These are phyloP conservation scores for Eupithecia dodoneata DNA, from an alignment of 2,888 invertebrate species.

Conservation along the genomic window DNA sequence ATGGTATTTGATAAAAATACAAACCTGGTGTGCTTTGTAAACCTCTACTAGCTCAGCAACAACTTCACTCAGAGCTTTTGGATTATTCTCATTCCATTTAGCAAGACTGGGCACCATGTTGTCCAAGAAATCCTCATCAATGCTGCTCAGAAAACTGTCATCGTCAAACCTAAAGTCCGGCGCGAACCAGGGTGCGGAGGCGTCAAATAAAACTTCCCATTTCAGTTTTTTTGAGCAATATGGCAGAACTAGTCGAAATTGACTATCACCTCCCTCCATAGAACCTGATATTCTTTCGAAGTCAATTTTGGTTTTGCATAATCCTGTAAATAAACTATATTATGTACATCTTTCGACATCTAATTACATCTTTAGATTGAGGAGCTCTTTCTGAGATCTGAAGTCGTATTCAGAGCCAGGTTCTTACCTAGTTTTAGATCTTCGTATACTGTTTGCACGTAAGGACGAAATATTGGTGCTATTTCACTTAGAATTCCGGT, in stretches of 20 bases:
- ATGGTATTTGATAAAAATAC: conserved; percentile 20
- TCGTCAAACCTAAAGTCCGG: conserved; percentile 91
- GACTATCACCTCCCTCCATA: conserved; percentile 71
- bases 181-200: conserved; percentile 85
- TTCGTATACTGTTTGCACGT: conserved; percentile 72
- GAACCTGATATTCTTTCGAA: conserved; percentile 72
- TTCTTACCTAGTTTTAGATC: conserved; percentile 73
- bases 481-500: conserved; percentile 68
- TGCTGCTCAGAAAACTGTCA: conserved; percentile 85
- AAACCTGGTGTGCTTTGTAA: conserved; percentile 87
- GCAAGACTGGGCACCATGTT: conserved; percentile 84
- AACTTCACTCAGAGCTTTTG: conserved; percentile 84
- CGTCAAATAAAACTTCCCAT: conserved; percentile 89
- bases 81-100: conserved; percentile 86
- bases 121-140: conserved; percentile 81
- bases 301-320: conserved; percentile 78
- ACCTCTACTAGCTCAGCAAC: conserved; percentile 85
- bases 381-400: background rate
- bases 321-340: conserved; percentile 54
- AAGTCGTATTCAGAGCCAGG: background rate
- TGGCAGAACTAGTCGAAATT: conserved; percentile 87
- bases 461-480: conserved; percentile 74
- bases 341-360: background rate
- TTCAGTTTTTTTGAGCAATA: conserved; percentile 87
- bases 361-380: background rate